A percentile compares a stretch with the other conserved stretches of the same genome.
These are phyloP conservation scores for Lepidostoma basale DNA, from an alignment of 1,140 invertebrate species.

Conservation along the genomic window DNA sequence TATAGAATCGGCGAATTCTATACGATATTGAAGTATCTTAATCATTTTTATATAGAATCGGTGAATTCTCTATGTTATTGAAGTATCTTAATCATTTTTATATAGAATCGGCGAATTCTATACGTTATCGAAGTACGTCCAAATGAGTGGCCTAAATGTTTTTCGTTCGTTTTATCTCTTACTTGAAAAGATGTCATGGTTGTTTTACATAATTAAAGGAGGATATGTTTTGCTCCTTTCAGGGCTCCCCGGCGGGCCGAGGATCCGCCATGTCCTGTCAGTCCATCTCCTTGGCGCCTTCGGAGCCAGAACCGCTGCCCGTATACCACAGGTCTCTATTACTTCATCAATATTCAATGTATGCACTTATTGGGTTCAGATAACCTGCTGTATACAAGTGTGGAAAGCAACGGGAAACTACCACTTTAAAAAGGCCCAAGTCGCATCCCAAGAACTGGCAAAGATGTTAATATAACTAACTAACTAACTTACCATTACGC, in stretches of 20 bases:
- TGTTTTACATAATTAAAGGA: not conserved
- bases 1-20: no score
- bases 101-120: not conserved
- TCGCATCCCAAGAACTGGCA: no score
- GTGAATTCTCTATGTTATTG: not conserved
- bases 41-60: not conserved
- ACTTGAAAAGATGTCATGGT: not conserved
- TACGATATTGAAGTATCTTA: no score
- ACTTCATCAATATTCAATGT: not conserved
- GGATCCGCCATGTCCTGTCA: slow-evolving; percentile 61
- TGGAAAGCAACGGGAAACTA: no score
- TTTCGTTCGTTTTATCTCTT: not conserved
- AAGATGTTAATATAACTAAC: no score
- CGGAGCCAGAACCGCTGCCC: slow-evolving; percentile 54
- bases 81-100: not conserved
- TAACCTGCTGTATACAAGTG: no score
- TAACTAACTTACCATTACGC: no score
- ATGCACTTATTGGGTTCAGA: no score
- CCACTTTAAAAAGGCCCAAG: no score
- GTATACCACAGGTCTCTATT: slow-evolving; percentile 53
- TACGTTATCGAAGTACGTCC: not conserved
- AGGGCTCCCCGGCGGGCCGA: slow-evolving; percentile 55
- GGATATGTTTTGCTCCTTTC: slow-evolving; percentile 23
- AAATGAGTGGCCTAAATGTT: not conserved
- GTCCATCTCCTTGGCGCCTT: slow-evolving; percentile 56